Base-by-base conservation (phyloP, 2,888 invertebrate genomes). In the Microctonus brassicae region DNA sequence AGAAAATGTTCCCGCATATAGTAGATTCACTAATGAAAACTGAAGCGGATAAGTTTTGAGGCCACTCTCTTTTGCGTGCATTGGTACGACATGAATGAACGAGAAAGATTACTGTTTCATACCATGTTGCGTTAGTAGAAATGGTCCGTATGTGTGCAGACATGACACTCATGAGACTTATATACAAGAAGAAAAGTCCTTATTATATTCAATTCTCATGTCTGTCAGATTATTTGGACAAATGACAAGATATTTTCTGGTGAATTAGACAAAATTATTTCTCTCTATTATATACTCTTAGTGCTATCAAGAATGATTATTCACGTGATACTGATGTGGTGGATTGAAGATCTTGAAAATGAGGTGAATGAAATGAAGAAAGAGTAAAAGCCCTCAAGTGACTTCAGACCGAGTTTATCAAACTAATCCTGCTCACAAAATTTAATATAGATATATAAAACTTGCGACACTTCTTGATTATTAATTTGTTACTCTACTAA, bases 1-100 rank as follows among this genome's bases (percentile, higher is more conserved):
- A 17, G 47, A 47, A n/a, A 47, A 47, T 47, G 20, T 47, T 47
- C 20, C 47, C 47, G 47, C 47, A 47, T 47, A n/a, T n/a, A 47
- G n/a, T 36, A 39, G 55, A 60, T 65, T 17, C 36, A 70, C 70
- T 65, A 70, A 70, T 70, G 70, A 70, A 70, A 70, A 58, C 60
- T 60, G 70, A 70, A 70, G 33, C 34, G 33, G 29, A 29, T 39
- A 70, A 70, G 70, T 70, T 70, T 33, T 36, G 29, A 36, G 60
- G 60, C 64, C 60, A 70, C 70, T 70, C 52, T 47, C 52, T n/a
- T n/a, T n/a, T n/a, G n/a, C n/a, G n/a, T n/a, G n/a, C 57, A 24
- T 67, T 58, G 9, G 22, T 60, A 64, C 17, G 47, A 47, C 47
- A 42, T 57, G n/a, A n/a, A 57, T 39, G 9, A 52, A 34, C 34